Base-by-base conservation (phyloP, 2,797 vertebrate genomes). In the Numenius phaeopus region DNA sequence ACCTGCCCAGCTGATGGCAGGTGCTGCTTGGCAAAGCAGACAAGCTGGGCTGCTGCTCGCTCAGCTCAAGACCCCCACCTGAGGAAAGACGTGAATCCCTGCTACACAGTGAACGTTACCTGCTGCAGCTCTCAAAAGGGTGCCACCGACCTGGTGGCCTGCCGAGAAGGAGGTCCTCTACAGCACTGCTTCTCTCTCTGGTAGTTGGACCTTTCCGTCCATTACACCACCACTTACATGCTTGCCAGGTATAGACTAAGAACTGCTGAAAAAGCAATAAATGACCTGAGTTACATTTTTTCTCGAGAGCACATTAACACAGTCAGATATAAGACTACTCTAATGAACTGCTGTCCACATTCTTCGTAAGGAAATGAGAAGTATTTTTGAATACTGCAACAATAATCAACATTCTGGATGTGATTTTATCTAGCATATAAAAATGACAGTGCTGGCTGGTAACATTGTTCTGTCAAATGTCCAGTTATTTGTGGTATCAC, bases 151-250 rank as follows among this genome's bases (percentile, higher is more conserved):
- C 76, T 46, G 42, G 52, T 59, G 34, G 57, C 55, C 66, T 82
- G n/a, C 40, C 5, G 7, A 39, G 23, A 44, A 85, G 71, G 32
- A 44, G 50, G 59, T 22, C 54, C 85, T 49, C 71, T 66, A 58
- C 50, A 75, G 62, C 39, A 10, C 67, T 67, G 24, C 66, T 39
- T 6, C 44, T 78, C 87, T 11, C 47, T 82, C 89, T 95, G 95
- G 86, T 96, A 94, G 34, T 46, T 65, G 77, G 59, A 75, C 73
- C 69, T 82, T 76, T 15, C 52, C 50, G 20, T 24, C 18, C 30
- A 6, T 34, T 66, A 50, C 34, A 57, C 67, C 71, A 62, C 46
- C 72, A 42, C 58, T 52, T 32, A 65, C 44, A 10, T 5, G 2
- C 49, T 59, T 89, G n/a, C 32, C 3, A n/a, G 46, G 23, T 82